Evolutionary conservation across 30 jellyfish, hydroid and myxozoan species (phyloP).

Genomic region (Pelagia noctiluca): DNA sequence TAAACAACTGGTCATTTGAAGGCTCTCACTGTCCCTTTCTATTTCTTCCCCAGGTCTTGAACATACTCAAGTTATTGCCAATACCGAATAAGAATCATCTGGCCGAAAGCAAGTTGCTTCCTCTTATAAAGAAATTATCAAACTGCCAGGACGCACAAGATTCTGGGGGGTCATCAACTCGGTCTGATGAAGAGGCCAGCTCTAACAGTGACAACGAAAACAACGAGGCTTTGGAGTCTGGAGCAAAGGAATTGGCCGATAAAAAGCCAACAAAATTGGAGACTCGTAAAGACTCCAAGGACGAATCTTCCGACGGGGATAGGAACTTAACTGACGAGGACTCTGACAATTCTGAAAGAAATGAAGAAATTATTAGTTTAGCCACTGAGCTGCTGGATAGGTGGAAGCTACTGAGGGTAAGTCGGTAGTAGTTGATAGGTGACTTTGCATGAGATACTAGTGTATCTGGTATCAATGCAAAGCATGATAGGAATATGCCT

Average conservation of each 20-base stretch:
- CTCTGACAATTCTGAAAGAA: constrained; percentile 47
- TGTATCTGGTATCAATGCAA: too few relatives aligned
- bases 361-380: constrained; percentile 60
- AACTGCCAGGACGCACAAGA: constrained; percentile 54
- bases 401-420: constrained; percentile 84
- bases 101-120: constrained; percentile 87
- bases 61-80: constrained; percentile 89
- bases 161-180: too few relatives aligned
- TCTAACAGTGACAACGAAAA: constrained; percentile 86
- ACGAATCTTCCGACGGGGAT: constrained; percentile 21
- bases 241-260: not conserved
- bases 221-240: constrained; percentile 53
- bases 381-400: constrained; percentile 74
- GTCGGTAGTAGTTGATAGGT: too few relatives aligned
- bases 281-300: not conserved
- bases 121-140: constrained; percentile 84
- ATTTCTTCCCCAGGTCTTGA: constrained; percentile 62
- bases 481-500: too few relatives aligned
- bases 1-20: too few relatives aligned
- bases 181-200: constrained; percentile 86
- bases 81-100: constrained; percentile 90
- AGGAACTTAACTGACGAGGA: constrained; percentile 55
- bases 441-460: too few relatives aligned
- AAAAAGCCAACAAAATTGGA: not conserved
- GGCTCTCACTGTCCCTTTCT: too few relatives aligned